Evolutionary conservation across 2,797 vertebrate species (phyloP), one percentile per base, ranked within the genome.

Genomic region (Poecilia picta): DNA sequence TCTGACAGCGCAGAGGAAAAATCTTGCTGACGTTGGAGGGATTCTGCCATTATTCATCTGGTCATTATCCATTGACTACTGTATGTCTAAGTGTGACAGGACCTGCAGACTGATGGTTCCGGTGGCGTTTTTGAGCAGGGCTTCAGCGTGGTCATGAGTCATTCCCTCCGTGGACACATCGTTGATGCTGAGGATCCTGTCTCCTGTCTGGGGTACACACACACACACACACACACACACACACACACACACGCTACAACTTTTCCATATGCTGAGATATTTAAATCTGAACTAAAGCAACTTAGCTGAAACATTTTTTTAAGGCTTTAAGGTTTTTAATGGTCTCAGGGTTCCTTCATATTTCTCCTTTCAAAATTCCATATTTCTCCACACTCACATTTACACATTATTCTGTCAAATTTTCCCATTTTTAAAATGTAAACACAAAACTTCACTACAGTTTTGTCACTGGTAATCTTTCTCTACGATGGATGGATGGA

Each of bases 181-280:
- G 74, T 96, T 96, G 87, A 99, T 97, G 89, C 95, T 97, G 88
- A 98, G 94, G 89, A 98, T 97, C 89, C 94, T 95, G 88, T 98
- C 97, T 57, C 98, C 97, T 81, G 95, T 95, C 97, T 99, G 92
- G 81, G 83, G 83, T 53, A 81, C 41, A 74, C 66, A 84, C 64
- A 71, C 25, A 79, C 47, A 45, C n/a, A n/a, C 13, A 72, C 64
- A 53, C 10, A 72, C 47, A 88, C 31, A 76, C 47, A 79, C 33
- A 73, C 64, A 82, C 64, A 73, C 31, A 81, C 18, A 51, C 15
- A 33, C 1, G 53, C 47, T 53, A 36, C n/a, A 57, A 47, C 28
- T 72, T 72, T 57, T 57, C 20, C 45, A 47, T 74, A 7, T 47
- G 36, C 59, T 47, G 36, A 57, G 39, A 57, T 41, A 55, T 39